phyloP scores from a whole-genome alignment of 2,797 vertebrate species.

The Schizopygopsis pylzovi region DNA sequence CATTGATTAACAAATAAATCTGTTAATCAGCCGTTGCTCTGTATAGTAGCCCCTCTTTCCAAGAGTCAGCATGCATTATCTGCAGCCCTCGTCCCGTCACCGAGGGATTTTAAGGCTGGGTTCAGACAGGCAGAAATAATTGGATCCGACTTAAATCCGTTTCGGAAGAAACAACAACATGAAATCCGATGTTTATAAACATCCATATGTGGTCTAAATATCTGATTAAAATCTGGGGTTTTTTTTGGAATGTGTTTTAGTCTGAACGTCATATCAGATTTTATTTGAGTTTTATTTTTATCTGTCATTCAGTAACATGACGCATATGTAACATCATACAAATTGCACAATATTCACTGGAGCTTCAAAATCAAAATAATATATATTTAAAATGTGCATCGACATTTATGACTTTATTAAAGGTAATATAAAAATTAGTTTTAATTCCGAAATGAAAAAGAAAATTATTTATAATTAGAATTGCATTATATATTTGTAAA shows the following conservation, averaged over 20 bases:
- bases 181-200: neutral
- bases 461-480: neutral
- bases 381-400: too few species aligned
- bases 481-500: too few species aligned
- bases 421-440: too few species aligned
- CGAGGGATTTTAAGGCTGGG: conserved; percentile 11
- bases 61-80: conserved; percentile 72
- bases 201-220: neutral
- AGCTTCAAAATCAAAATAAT: neutral
- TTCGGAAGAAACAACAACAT: neutral
- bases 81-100: conserved; percentile 64
- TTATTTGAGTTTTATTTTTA: neutral
- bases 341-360: neutral
- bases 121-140: conserved; percentile 3
- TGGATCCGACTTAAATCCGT: neutral
- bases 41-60: conserved; percentile 67
- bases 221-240: neutral
- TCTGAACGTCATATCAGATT: neutral
- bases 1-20: conserved; percentile 72
- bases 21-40: conserved; percentile 63
- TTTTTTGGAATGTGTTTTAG: neutral
- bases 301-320: neutral
- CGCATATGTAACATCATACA: neutral
- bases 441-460: neutral
- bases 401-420: too few species aligned